phyloP scores from a whole-genome alignment of 2,888 invertebrate species.

The Pediacus dermestoides region DNA sequence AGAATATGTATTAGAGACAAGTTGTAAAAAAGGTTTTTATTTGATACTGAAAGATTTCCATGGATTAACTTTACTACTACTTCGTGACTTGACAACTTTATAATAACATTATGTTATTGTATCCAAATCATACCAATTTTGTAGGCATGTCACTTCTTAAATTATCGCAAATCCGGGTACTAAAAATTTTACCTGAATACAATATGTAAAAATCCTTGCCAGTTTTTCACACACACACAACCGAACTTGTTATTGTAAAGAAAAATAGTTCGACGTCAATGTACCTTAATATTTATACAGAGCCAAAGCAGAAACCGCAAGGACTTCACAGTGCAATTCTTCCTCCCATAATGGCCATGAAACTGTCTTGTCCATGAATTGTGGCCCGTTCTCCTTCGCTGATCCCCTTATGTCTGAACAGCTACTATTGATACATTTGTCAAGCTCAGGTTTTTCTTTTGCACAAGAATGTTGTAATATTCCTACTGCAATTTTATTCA shows the following conservation, averaged over 20 bases:
- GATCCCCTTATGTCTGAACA: conserved; percentile 25
- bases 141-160: no score
- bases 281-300: conserved; percentile 22
- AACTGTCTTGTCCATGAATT: conserved; percentile 26
- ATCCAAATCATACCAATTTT: background rate
- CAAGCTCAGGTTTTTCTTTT: conserved; percentile 18
- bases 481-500: conserved; percentile 4
- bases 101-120: background rate
- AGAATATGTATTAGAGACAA: conserved; percentile 32
- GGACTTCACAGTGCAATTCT: conserved; percentile 24
- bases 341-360: conserved; percentile 24
- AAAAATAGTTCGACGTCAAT: conserved; percentile 5
- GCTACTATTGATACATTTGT: conserved; percentile 28
- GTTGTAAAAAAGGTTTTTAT: conserved; percentile 31
- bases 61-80: conserved; percentile 30
- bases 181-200: conserved; percentile 5
- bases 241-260: no score
- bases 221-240: background rate
- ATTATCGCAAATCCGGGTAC: no score
- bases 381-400: conserved; percentile 22
- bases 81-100: conserved; percentile 26
- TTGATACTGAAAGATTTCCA: conserved; percentile 31
- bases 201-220: no score
- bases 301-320: conserved; percentile 18
- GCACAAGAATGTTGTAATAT: conserved; percentile 5